These are phyloP conservation scores for Drosophila tristis DNA, from an alignment of 1,140 invertebrate species.

Conservation along the genomic window DNA sequence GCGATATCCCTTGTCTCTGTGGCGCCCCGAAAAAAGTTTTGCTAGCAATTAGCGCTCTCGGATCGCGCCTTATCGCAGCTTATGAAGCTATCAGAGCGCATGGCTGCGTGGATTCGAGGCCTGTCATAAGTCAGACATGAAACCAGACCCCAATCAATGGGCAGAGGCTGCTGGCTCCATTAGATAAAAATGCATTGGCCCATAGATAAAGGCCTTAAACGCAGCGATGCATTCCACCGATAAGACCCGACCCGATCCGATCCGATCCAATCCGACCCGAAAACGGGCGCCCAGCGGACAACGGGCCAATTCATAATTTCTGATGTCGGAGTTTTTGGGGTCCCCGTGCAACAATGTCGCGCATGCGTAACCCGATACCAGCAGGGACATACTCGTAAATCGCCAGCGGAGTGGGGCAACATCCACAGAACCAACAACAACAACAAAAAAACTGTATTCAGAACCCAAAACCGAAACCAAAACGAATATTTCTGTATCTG, in stretches of 20 bases:
- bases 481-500: constrained; percentile 73
- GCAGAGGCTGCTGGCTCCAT: constrained; percentile 62
- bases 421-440: background rate
- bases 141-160: constrained; percentile 74
- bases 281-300: constrained; percentile 14
- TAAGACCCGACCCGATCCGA: constrained; percentile 28
- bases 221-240: constrained; percentile 64
- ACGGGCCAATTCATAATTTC: constrained; percentile 27
- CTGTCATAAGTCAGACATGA: constrained; percentile 76
- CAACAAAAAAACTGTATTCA: too few species aligned
- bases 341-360: constrained; percentile 49
- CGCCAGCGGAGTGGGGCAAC: constrained; percentile 28
- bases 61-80: constrained; percentile 56
- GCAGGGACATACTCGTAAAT: constrained; percentile 74
- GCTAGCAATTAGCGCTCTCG: constrained; percentile 67
- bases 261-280: too few species aligned
- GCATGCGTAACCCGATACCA: constrained; percentile 77
- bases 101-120: constrained; percentile 28
- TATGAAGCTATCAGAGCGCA: constrained; percentile 70
- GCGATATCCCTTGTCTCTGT: constrained; percentile 21
- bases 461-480: constrained; percentile 35
- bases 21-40: constrained; percentile 58
- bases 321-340: background rate
- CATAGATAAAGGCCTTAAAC: constrained; percentile 72
- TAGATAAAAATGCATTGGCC: constrained; percentile 69